A percentile compares a stretch with the other conserved stretches of the same genome.
These are phyloP conservation scores for Mesorhabditis spiculigera DNA, from an alignment of 2,888 invertebrate genomes.

Conservation along the genomic window DNA sequence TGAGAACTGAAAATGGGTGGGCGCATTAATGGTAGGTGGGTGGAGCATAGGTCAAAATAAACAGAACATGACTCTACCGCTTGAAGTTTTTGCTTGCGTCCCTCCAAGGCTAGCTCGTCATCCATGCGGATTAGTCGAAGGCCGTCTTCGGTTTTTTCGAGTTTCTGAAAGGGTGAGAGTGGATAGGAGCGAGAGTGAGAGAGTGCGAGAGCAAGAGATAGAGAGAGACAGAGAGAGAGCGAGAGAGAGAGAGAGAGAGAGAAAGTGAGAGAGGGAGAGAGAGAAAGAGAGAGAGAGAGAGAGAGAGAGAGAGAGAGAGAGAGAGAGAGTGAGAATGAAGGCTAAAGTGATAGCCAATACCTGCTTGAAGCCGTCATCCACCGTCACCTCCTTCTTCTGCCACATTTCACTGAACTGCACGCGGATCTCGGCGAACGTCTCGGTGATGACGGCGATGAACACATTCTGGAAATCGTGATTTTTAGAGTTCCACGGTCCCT, in stretches of 20 bases:
- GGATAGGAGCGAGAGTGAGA: too few relatives aligned
- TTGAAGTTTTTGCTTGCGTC: constrained; percentile 32
- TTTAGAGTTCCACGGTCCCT: neutral
- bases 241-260: too few relatives aligned
- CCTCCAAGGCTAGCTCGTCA: constrained; percentile 61
- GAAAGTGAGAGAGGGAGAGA: too few relatives aligned
- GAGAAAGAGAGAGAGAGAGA: too few relatives aligned
- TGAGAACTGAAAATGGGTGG: neutral
- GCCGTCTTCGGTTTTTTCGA: constrained; percentile 79
- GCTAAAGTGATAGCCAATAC: constrained; percentile 11
- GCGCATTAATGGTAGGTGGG: neutral
- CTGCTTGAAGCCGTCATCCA: constrained; percentile 52
- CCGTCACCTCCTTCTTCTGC: constrained; percentile 61
- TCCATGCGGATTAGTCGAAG: constrained; percentile 95
- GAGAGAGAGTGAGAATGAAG: too few relatives aligned
- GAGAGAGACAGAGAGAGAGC: too few relatives aligned
- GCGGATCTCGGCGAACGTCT: constrained; percentile 68
- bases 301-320: too few relatives aligned
- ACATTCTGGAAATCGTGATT: constrained; percentile 71
- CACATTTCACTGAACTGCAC: constrained; percentile 99
- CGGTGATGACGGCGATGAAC: constrained; percentile 97
- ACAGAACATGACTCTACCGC: constrained; percentile 12
- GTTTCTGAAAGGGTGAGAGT: neutral
- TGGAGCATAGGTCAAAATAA: neutral
- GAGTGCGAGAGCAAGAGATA: too few relatives aligned